A percentile compares a stretch with the other conserved stretches of the same genome.
These are phyloP conservation scores for Byasa hedistus DNA, from an alignment of 2,888 invertebrate species.

Conservation along the genomic window DNA sequence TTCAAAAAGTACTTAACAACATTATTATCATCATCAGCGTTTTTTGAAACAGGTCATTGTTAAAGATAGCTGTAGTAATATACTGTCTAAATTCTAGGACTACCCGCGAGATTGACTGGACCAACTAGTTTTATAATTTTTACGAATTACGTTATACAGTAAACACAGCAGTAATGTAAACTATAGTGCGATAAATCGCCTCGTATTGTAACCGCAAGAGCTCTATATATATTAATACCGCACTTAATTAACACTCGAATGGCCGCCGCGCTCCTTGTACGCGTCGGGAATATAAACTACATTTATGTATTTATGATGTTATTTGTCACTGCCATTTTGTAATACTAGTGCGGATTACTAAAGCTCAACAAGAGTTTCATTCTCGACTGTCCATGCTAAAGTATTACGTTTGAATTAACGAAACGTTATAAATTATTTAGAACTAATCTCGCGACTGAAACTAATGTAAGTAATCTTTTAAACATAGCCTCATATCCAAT, in stretches of 20 bases:
- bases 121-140: too few relatives aligned
- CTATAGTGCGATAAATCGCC: conserved; percentile 6
- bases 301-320: conserved; percentile 5
- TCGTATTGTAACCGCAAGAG: conserved; percentile 21
- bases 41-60: too few relatives aligned
- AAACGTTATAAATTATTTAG: not conserved
- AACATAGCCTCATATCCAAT: not conserved
- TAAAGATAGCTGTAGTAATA: too few relatives aligned
- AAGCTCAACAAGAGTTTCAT: not conserved
- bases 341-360: not conserved
- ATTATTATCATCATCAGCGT: too few relatives aligned
- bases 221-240: conserved; percentile 24
- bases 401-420: not conserved
- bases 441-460: not conserved
- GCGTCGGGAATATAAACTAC: conserved; percentile 24
- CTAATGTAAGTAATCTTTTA: not conserved
- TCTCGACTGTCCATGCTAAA: not conserved
- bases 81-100: too few relatives aligned
- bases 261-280: conserved; percentile 15
- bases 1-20: too few relatives aligned
- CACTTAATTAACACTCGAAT: conserved; percentile 27
- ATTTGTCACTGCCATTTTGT: conserved; percentile 9
- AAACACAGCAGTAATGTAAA: not conserved
- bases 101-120: too few relatives aligned
- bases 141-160: not conserved